These are phyloP conservation scores for Tolmerus cingulatus DNA, from an alignment of 2,888 invertebrate genomes.

Conservation along the genomic window DNA sequence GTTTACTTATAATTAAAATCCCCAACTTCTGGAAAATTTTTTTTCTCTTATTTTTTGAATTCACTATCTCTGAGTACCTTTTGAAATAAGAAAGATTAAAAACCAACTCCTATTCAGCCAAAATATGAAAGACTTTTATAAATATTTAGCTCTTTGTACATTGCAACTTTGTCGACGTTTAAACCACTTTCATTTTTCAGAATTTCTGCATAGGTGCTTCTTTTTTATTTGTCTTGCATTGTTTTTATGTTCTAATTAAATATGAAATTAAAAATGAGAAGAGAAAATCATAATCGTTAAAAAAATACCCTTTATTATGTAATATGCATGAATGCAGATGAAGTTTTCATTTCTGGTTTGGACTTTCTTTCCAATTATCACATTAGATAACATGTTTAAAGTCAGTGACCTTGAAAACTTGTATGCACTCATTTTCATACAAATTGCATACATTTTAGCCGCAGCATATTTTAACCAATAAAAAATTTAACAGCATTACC, in stretches of 20 bases:
- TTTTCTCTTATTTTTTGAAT: background rate
- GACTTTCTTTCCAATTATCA: background rate
- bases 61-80: background rate
- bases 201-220: background rate
- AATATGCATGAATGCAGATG: background rate
- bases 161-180: background rate
- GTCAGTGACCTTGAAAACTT: background rate
- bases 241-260: background rate
- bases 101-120: background rate
- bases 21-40: background rate
- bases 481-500: no score
- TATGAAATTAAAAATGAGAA: no score
- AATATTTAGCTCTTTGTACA: background rate
- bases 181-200: background rate
- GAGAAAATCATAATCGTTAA: no score
- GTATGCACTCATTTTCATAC: background rate
- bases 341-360: background rate
- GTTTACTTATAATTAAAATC: background rate
- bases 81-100: background rate
- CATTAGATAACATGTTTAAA: background rate
- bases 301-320: background rate
- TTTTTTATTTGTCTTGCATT: background rate
- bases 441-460: background rate
- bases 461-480: no score
- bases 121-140: background rate